These are phyloP conservation scores for Euura saliciscinereae DNA, from an alignment of 1,140 invertebrate species.

Conservation along the genomic window DNA sequence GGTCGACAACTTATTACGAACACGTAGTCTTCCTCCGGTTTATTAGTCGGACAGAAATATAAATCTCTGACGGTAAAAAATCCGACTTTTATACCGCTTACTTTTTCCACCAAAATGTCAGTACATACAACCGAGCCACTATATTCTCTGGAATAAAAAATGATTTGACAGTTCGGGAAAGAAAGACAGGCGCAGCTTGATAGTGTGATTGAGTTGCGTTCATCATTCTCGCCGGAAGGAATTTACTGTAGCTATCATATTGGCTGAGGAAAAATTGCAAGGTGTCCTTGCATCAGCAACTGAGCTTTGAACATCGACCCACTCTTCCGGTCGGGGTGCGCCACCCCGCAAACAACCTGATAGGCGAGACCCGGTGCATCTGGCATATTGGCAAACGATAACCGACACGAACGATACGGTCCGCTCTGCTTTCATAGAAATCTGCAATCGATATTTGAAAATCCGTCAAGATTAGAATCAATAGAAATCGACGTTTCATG, in stretches of 20 bases:
- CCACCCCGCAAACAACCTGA: not conserved
- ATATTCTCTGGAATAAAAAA: too few species aligned
- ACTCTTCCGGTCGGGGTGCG: not conserved
- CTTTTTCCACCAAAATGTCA: too few species aligned
- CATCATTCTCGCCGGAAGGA: too few species aligned
- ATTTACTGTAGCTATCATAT: too few species aligned
- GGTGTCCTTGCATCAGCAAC: not conserved
- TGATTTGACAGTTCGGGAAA: too few species aligned
- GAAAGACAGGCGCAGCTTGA: too few species aligned
- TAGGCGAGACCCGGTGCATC: not conserved
- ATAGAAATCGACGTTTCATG: too few species aligned
- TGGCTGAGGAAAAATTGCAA: not conserved
- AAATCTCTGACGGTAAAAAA: not conserved
- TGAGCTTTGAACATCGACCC: not conserved
- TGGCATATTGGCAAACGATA: not conserved
- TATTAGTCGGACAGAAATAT: not conserved
- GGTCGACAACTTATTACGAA: not conserved
- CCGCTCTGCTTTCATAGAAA: not conserved
- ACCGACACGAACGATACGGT: not conserved
- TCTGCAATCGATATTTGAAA: not conserved
- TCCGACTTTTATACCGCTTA: not conserved
- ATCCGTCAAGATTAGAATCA: too few species aligned
- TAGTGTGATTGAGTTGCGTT: too few species aligned
- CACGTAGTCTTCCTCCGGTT: not conserved
- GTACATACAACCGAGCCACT: too few species aligned